These are phyloP conservation scores for Podarcis raffonei DNA, from an alignment of 2,113 vertebrate species.

Conservation along the genomic window DNA sequence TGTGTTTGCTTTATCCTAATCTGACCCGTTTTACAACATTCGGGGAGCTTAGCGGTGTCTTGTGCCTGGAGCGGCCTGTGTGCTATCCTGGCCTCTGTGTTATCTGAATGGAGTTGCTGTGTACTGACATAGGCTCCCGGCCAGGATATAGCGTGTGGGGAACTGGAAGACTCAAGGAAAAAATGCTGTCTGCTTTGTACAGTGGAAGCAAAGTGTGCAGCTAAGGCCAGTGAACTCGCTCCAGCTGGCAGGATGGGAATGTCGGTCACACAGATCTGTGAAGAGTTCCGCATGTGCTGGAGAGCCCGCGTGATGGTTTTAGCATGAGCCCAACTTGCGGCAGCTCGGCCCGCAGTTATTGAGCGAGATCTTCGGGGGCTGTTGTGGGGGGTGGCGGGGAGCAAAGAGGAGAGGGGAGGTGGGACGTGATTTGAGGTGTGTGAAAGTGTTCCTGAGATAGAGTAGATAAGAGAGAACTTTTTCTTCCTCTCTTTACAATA, in stretches of 20 bases:
- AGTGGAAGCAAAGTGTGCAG: neutral
- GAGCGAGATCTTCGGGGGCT: neutral
- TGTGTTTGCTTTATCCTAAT: constrained; percentile 32
- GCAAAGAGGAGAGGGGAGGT: neutral
- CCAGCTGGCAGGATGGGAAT: constrained; percentile 26
- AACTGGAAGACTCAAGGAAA: neutral
- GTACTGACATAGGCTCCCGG: constrained; percentile 10
- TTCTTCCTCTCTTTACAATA: neutral
- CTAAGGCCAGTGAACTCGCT: neutral
- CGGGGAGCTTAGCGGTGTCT: neutral
- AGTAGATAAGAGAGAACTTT: no score
- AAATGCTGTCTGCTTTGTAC: neutral
- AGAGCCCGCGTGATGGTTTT: neutral
- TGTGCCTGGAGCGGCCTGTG: constrained; percentile 9
- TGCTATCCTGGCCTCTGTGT: constrained; percentile 7
- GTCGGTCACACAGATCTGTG: neutral
- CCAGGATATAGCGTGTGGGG: constrained; percentile 20
- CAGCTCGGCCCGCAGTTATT: neutral
- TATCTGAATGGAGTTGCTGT: constrained; percentile 19
- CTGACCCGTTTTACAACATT: constrained; percentile 32
- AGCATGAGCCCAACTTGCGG: neutral
- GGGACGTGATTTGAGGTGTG: no score
- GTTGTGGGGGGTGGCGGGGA: neutral
- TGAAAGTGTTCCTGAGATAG: no score
- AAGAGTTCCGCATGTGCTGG: constrained; percentile 6